phyloP scores from a whole-genome alignment of 2,888 invertebrate species.

The Ceriagrion tenellum region DNA sequence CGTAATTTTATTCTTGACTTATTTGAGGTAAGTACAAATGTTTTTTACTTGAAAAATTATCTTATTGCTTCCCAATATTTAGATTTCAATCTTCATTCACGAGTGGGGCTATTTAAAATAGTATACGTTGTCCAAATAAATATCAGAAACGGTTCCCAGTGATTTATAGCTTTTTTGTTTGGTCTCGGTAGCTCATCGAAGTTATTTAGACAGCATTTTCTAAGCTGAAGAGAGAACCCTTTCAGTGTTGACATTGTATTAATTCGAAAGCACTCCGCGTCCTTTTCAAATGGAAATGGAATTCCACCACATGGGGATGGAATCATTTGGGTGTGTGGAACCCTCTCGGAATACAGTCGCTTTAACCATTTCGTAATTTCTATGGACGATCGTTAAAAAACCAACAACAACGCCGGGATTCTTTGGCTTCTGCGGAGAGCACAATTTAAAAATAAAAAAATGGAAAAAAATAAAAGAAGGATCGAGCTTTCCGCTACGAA shows the following conservation, averaged over 20 bases:
- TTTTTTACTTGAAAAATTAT: neutral
- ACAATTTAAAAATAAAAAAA: neutral
- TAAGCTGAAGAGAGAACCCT: neutral
- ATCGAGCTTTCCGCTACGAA: conserved; percentile 13
- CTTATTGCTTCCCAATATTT: neutral
- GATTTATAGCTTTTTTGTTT: neutral
- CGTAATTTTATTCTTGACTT: too few species aligned
- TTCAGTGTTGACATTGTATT: neutral
- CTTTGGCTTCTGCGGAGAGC: neutral
- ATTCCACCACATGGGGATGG: neutral
- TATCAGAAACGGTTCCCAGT: neutral
- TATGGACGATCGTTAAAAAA: conserved; percentile 6
- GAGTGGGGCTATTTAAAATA: neutral
- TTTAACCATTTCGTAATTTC: neutral
- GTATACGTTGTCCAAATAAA: neutral
- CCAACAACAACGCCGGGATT: neutral
- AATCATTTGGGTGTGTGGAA: neutral
- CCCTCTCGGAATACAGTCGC: neutral
- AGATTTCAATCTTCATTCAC: neutral
- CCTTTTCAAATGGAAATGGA: conserved; percentile 31
- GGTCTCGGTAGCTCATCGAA: neutral
- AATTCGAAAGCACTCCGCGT: neutral
- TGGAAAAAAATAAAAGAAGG: neutral
- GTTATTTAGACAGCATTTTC: neutral
- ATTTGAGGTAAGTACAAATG: neutral